phyloP scores from a whole-genome alignment of 1,140 invertebrate species.

The Diuraphis noxia region DNA sequence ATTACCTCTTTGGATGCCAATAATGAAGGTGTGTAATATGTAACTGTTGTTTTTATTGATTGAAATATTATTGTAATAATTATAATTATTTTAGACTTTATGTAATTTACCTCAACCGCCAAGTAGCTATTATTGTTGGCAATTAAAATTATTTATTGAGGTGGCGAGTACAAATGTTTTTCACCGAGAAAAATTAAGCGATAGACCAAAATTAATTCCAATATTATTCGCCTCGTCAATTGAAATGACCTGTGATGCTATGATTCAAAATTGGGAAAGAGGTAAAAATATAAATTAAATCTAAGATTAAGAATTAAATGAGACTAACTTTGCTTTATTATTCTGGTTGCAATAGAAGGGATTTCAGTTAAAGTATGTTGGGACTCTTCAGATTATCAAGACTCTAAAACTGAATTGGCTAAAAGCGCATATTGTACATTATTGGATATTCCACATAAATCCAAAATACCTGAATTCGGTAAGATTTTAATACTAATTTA shows the following conservation, averaged over 20 bases:
- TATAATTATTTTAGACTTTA: conserved; percentile 8
- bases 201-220: conserved; percentile 41
- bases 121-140: conserved; percentile 36
- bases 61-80: not conserved
- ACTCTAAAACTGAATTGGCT: conserved; percentile 17
- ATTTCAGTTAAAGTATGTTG: conserved; percentile 21
- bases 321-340: not conserved
- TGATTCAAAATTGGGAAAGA: conserved; percentile 24
- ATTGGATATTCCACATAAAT: conserved; percentile 39
- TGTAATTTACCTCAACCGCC: conserved; percentile 51
- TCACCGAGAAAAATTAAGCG: conserved; percentile 55
- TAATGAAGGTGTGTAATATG: conserved; percentile 67
- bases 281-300: conserved; percentile 17
- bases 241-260: conserved; percentile 57
- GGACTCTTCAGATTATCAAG: conserved; percentile 11
- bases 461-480: conserved; percentile 23
- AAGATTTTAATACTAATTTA: not conserved
- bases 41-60: not conserved
- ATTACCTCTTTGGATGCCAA: conserved; percentile 72
- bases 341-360: not conserved
- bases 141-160: conserved; percentile 54
- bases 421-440: conserved; percentile 49
- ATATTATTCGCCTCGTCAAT: conserved; percentile 60
- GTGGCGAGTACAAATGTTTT: conserved; percentile 57
- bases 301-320: not conserved